Base-by-base conservation (phyloP, 2,888 invertebrate species). In the Aporophyla lueneburgensis region DNA sequence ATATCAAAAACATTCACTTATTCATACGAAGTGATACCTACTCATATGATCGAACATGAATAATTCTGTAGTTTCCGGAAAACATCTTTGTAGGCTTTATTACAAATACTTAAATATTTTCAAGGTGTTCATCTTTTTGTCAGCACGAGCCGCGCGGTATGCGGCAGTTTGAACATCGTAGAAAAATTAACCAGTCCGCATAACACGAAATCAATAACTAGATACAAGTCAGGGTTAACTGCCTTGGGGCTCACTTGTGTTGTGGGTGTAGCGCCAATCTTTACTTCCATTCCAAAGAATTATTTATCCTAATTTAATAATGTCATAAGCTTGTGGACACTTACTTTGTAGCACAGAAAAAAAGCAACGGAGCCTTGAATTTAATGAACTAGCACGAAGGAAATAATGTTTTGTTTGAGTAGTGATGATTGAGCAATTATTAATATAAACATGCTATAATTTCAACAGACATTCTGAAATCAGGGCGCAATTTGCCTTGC, bases 361-460 rank as follows among this genome's bases (percentile, higher is more conserved):
- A 27, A 58, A 19, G 58, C 19, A 27, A 58, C 16, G 5, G 59
- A 19, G 19, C 27, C 58, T 16, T 58, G 19, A 9, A 27, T 58
- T 27, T 27, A 58, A 27, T 27, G 19, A 66, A 51, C 21, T 16
- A n/a, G 46, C 27, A 16, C 27, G 27, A 21, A 63, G 27, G 27
- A 73, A 74, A 72, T 51, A 12, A 51, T 1, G 5, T 59, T 43
- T 24, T 19, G 14, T 53, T 53, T 33, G 16, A 24, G 46, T 46
- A 62, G 4, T 33, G n/a, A 74, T 53, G 7, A 61, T 73, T 72
- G n/a, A 53, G n/a, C n/a, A 72, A 61, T 53, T n/a, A 59, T 43
- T 51, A 59, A 53, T 24, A 43, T 21, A 46, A 74, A 51, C 27
- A 73, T 73, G 16, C 16, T 72, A n/a, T 21, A 73, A 58, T 51